Percentiles rank a stretch among this genome's conserved stretches.
Evolutionary conservation across 2,888 invertebrate species (phyloP).

Genomic region (Biston stratarius): DNA sequence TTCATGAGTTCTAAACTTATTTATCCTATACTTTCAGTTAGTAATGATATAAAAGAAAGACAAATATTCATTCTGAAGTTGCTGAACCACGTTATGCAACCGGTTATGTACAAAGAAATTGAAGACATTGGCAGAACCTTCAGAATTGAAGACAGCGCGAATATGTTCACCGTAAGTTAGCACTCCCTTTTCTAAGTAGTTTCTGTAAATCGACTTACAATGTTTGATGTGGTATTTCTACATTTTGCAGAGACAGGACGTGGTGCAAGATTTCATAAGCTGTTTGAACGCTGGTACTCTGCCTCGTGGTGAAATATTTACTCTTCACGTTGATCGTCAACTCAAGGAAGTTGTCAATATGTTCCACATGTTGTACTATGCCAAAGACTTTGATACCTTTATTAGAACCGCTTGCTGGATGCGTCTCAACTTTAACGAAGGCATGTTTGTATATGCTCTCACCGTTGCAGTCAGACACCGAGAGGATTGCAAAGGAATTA

Average conservation of each 20-base stretch:
- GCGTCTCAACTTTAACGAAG: constrained; percentile 83
- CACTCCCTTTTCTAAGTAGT: neutral
- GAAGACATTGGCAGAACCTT: constrained; percentile 73
- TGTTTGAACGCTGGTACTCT: constrained; percentile 83
- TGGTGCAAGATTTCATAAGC: constrained; percentile 85
- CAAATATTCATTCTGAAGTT: constrained; percentile 83
- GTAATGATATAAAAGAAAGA: constrained; percentile 64
- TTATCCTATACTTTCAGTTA: constrained; percentile 56
- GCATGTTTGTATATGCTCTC: constrained; percentile 85
- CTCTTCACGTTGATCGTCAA: constrained; percentile 79
- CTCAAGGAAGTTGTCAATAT: constrained; percentile 80
- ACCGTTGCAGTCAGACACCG: constrained; percentile 84
- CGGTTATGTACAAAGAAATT: constrained; percentile 78
- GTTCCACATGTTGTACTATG: constrained; percentile 84
- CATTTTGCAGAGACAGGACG: constrained; percentile 80
- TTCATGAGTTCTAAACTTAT: neutral
- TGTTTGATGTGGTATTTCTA: neutral
- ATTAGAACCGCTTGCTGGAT: constrained; percentile 82
- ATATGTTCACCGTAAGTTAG: constrained; percentile 67
- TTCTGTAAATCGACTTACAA: neutral
- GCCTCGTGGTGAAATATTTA: constrained; percentile 84
- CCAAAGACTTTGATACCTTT: constrained; percentile 83
- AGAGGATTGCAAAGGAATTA: constrained; percentile 79
- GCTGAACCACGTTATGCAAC: constrained; percentile 81
- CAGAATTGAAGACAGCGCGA: constrained; percentile 72